Base-by-base conservation (phyloP, 2,113 vertebrate genomes). In the Oreochromis aureus region DNA sequence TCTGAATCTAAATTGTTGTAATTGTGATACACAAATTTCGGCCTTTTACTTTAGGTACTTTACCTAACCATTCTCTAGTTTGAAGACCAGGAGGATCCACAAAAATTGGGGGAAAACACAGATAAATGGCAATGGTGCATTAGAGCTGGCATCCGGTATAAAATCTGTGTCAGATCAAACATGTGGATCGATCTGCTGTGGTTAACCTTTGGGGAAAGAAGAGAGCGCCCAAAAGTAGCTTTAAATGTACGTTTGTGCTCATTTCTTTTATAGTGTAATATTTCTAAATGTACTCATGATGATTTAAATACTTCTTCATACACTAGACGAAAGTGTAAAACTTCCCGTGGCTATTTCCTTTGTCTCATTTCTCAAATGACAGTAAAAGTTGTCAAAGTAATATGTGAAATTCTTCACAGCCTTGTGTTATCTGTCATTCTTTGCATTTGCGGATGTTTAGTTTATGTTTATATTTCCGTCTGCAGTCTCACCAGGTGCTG, bases 111-210 rank as follows among this genome's bases (percentile, higher is more conserved):
- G 39, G 2, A 0, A 16, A 24, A 46, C 39, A 2, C 11, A 16
- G n/a, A 41, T 39, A 39, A 66, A 3, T 66, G 19, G 10, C 32
- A 71, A 9, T 1, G 2, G 12, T 71, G n/a, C n/a, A 24, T 71
- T 44, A 73, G 15, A 46, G 41, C 15, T 2, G 1, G 22, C 22
- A n/a, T 53, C 48, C 15, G 16, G 48, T 4, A 73, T 73, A 16
- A 73, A 73, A 73, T 73, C 41, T 73, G 69, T 48, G 22, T 18
- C 69, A 76, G 44, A 48, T 76, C 69, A 48, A 76, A 76, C 41
- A 48, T 73, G 41, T 27, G 13, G 22, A 18, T 73, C 0, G 2
- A 76, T 48, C 9, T 16, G 13, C 41, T 73, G 1, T 46, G 8
- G 41, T 27, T 16, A 18, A 44, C 41, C 22, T 16, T 27, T 27